phyloP scores from a whole-genome alignment of 2,888 invertebrate species.

The Pseudococcus viburni region DNA sequence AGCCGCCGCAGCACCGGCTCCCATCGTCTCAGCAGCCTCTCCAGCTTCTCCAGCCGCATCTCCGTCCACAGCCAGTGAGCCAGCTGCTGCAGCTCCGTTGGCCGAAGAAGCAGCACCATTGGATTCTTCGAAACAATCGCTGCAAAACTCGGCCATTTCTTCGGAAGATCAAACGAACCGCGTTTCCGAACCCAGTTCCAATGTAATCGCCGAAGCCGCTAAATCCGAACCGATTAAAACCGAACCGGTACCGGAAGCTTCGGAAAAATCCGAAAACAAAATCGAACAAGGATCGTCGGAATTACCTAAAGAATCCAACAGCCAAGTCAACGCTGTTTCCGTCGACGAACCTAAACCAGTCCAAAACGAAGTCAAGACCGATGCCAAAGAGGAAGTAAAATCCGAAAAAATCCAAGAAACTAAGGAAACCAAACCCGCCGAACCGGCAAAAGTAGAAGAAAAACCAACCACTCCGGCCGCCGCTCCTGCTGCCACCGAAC shows the following conservation, averaged over 20 bases:
- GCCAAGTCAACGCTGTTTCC: constrained; percentile 62
- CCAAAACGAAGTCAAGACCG: constrained; percentile 65
- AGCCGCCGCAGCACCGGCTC: background rate
- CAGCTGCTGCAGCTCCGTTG: background rate
- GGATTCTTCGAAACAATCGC: constrained; percentile 37
- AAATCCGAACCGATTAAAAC: constrained; percentile 41
- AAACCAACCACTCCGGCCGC: constrained; percentile 59
- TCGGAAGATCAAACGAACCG: constrained; percentile 34
- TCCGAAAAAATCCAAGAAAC: constrained; percentile 66
- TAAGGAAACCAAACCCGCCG: constrained; percentile 67
- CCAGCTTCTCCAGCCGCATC: background rate
- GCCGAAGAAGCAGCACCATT: constrained; percentile 38
- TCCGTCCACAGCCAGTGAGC: background rate
- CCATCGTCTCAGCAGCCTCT: background rate
- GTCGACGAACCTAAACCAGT: constrained; percentile 67
- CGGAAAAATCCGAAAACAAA: constrained; percentile 54
- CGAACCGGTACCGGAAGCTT: constrained; percentile 16
- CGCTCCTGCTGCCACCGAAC: constrained; percentile 63
- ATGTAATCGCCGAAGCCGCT: background rate
- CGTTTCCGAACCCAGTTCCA: background rate
- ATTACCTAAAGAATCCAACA: constrained; percentile 63
- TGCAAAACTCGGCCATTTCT: constrained; percentile 36
- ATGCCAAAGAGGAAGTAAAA: constrained; percentile 68
- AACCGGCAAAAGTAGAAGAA: constrained; percentile 68
- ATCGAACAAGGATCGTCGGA: constrained; percentile 60